These are phyloP conservation scores for Lerista edwardsae DNA, from an alignment of 2,797 vertebrate species.

Conservation along the genomic window DNA sequence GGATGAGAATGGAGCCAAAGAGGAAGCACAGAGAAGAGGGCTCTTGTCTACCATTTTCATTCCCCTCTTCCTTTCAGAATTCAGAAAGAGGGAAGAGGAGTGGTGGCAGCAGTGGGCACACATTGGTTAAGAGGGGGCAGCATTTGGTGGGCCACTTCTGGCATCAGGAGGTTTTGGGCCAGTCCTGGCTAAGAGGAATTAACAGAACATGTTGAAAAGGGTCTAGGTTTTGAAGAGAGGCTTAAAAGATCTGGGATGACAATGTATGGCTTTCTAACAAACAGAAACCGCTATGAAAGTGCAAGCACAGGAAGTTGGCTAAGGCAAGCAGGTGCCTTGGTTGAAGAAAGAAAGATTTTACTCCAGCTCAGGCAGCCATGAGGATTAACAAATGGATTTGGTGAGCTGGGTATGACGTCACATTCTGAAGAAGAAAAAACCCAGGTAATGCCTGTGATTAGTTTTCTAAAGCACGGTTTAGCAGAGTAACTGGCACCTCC, in stretches of 20 bases:
- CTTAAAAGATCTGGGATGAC: background rate
- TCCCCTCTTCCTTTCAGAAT: too few relatives aligned
- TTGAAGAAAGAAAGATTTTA: conserved; percentile 23
- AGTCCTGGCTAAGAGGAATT: background rate
- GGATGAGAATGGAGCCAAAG: too few relatives aligned
- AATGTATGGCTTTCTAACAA: background rate
- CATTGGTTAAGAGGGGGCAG: too few relatives aligned
- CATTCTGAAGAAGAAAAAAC: background rate
- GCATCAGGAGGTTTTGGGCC: too few relatives aligned
- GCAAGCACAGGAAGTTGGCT: background rate
- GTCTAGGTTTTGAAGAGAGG: background rate
- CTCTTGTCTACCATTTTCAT: too few relatives aligned
- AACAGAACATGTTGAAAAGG: background rate
- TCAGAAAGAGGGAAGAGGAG: too few relatives aligned
- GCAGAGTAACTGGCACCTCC: conserved; percentile 29
- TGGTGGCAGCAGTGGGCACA: too few relatives aligned
- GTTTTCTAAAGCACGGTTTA: conserved; percentile 7
- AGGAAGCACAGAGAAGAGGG: too few relatives aligned
- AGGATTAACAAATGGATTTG: conserved; percentile 41
- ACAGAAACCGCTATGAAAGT: background rate
- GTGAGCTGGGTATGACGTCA: background rate
- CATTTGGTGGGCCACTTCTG: too few relatives aligned
- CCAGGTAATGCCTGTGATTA: conserved; percentile 30
- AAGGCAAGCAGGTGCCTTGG: background rate
- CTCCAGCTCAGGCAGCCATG: conserved; percentile 4